Evolutionary conservation across 2,797 vertebrate genomes (phyloP), one percentile per base, ranked within the genome.

Genomic region (Numenius phaeopus): DNA sequence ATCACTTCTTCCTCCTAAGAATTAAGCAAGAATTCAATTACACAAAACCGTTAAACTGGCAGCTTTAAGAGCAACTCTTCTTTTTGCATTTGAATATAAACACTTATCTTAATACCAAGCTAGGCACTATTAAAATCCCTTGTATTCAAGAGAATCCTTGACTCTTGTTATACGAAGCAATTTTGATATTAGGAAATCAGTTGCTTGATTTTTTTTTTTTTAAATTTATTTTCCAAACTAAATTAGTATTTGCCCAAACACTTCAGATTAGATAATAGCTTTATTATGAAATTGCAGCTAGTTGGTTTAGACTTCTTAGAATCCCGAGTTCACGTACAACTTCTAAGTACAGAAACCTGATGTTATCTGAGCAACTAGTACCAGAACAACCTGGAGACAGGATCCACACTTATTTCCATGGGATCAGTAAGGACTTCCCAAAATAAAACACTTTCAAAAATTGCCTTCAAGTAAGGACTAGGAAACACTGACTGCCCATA

Each of bases 21-120:
- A 95, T 94, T 94, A 97, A 97, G 92, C 50, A 97, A 97, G 79
- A 96, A 96, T 90, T 97, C 94, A 97, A 88, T 93, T 94, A 98
- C 87, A 84, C 37, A 81, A 96, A 97, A 66, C 55, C 67, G 78
- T 89, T 97, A 95, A 91, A 89, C 20, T 6, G 32, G 70, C 84
- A 83, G 67, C 88, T 97, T 94, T 96, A 83, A 96, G 88, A 93
- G 87, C 89, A 88, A 77, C 75, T 87, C 87, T 42, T 73, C 67
- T 93, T 87, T 86, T 70, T 88, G 34, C 85, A 83, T 94, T 83
- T 39, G 82, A 85, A 90, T 86, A 91, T 59, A 93, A 89, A 94
- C 44, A 46, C 57, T 96, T 94, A 78, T 87, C 70, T 93, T 94
- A 95, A 94, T 93, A 94, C 91, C 87, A 78, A 81, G 78, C 50